Evolutionary conservation across 2,888 invertebrate genomes (phyloP).

Genomic region (Phragmatobia fuliginosa): DNA sequence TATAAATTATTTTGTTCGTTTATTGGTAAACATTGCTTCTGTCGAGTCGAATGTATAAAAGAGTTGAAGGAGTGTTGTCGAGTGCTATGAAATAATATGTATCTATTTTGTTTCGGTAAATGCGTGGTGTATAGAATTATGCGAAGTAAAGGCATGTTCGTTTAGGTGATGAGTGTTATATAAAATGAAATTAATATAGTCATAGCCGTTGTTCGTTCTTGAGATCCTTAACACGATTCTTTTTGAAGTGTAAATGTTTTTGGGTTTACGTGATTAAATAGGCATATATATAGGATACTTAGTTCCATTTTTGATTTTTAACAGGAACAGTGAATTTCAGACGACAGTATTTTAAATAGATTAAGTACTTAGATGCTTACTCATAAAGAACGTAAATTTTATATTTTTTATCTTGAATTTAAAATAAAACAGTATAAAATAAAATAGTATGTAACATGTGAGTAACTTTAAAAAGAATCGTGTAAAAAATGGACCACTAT

Average conservation of each 20-base stretch:
- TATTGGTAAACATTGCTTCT: conserved; percentile 77
- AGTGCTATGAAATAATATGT: conserved; percentile 52
- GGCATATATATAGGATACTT: too few species aligned
- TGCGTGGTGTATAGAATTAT: conserved; percentile 74
- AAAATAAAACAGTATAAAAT: conserved; percentile 6
- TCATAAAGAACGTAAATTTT: conserved; percentile 30
- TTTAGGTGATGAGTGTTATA: conserved; percentile 79
- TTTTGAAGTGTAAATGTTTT: conserved; percentile 40
- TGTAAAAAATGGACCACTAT: conserved; percentile 41
- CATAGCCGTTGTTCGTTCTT: conserved; percentile 70
- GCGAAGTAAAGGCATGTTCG: conserved; percentile 71
- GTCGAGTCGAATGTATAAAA: conserved; percentile 70
- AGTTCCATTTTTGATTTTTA: too few species aligned
- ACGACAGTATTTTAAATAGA: conserved; percentile 37
- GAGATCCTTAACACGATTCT: conserved; percentile 47
- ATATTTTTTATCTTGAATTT: conserved; percentile 26
- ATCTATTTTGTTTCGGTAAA: conserved; percentile 37
- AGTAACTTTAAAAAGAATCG: conserved; percentile 45
- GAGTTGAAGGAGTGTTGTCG: conserved; percentile 64
- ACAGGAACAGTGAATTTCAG: conserved; percentile 32
- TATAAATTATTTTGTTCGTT: conserved; percentile 82
- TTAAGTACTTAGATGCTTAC: conserved; percentile 24
- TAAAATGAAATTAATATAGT: conserved; percentile 73
- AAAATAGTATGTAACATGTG: conserved; percentile 4
- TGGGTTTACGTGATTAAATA: conserved; percentile 25